phyloP scores from a whole-genome alignment of 2,888 invertebrate genomes.

The Lepidochrysops patricia region DNA sequence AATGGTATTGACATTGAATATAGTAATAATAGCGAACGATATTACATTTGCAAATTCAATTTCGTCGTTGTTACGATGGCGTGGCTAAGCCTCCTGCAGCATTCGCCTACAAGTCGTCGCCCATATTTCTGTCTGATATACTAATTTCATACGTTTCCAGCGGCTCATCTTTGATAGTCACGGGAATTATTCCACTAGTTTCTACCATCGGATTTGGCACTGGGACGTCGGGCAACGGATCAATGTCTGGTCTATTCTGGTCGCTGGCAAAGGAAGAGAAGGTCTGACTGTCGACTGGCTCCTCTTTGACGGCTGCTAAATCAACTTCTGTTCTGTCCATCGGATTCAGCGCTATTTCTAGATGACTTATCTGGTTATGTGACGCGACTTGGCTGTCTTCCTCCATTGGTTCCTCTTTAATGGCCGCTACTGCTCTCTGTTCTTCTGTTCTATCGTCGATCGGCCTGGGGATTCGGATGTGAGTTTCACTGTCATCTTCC shows the following conservation, averaged over 20 bases:
- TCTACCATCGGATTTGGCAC: no score
- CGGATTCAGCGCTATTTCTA: background rate
- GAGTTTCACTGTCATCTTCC: no score
- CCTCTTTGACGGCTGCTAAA: background rate
- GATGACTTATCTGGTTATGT: background rate
- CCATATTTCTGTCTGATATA: background rate
- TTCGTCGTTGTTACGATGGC: background rate
- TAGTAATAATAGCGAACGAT: no score
- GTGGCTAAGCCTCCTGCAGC: background rate
- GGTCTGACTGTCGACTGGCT: no score
- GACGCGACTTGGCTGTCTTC: no score
- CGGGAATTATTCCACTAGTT: no score
- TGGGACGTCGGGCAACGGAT: no score
- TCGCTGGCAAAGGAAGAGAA: no score
- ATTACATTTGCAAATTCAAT: no score
- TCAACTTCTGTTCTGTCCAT: background rate
- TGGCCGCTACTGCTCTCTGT: background rate
- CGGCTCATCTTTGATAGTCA: background rate
- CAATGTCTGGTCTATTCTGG: no score
- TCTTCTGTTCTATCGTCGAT: background rate
- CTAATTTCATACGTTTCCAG: background rate
- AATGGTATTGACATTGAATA: no score
- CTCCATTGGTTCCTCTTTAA: background rate
- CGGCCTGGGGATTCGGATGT: background rate
- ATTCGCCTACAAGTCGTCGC: background rate